Evolutionary conservation across 2,113 vertebrate species (phyloP), one percentile per base, ranked within the genome.

Genomic region (Actenoides lindsayi): DNA sequence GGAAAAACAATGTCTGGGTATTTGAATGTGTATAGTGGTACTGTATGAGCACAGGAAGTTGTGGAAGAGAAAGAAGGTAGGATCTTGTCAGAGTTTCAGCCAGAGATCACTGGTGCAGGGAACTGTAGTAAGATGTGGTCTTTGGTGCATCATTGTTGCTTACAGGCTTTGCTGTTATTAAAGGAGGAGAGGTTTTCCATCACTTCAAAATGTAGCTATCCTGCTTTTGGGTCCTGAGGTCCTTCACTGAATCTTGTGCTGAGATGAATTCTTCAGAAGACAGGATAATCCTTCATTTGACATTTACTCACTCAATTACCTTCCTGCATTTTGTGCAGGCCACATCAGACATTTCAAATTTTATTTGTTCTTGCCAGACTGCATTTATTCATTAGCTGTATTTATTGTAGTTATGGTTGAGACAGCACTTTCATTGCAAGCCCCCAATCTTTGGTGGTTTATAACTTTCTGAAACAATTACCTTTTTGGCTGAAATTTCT

Each of bases 391-490:
- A 96, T 97, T 95, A 97, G 73, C 71, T 97, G 86, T 94, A 95
- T 97, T 97, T 98, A 96, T 96, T 97, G 95, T 96, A 96, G 92
- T 94, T 97, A 94, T 96, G 96, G 94, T 97, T 95, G 94, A 98
- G 95, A 93, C 96, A 88, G 83, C 81, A 64, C 89, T 98, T 98
- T 97, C 90, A 93, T 96, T 97, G 90, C 96, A 95, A 96, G 48
- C 59, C 60, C 71, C 87, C 96, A 94, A 65, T 97, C 96, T 97
- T 98, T 90, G 96, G 74, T 97, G 96, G 97, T 97, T 98, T 97
- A 94, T 98, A 97, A 96, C 87, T 98, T 97, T 98, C 93, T 96
- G 78, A 97, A 96, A 87, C 96, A 97, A 98, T 98, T 97, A 94
- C 91, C 82, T 96, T 95, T 97, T 97, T 94, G 86, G 95, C 95